Conservation (phyloP, 1,140 invertebrate species). For the Triops cancriformis region DNA sequence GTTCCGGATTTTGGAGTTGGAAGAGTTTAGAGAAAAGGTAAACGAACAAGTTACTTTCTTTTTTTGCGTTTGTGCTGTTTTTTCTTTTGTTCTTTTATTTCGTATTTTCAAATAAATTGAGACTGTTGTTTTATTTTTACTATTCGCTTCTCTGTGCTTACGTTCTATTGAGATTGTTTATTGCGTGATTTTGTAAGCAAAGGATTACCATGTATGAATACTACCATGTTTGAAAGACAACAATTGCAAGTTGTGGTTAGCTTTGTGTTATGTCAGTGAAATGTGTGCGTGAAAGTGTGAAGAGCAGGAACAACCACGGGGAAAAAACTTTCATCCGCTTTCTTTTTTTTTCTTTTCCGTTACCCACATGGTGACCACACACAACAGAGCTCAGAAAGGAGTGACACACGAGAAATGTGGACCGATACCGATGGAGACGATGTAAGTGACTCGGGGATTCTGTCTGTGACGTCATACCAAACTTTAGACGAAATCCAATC, state of each 20-base stretch:
- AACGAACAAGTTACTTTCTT: background rate
- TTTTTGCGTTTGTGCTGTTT: background rate
- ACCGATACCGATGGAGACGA: conserved; percentile 33
- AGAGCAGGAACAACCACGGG: background rate
- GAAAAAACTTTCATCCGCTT: background rate
- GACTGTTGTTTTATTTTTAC: too few relatives aligned
- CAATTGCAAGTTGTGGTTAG: background rate
- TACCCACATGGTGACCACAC: background rate
- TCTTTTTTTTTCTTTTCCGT: background rate
- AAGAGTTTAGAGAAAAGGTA: conserved; percentile 38
- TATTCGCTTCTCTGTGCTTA: too few relatives aligned
- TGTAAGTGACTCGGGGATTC: conserved; percentile 37
- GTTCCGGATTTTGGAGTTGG: conserved; percentile 50
- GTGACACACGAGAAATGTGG: conserved; percentile 27
- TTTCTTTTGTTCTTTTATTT: too few relatives aligned
- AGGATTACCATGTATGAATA: background rate
- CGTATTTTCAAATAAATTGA: too few relatives aligned
- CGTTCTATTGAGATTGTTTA: background rate
- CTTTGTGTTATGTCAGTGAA: background rate
- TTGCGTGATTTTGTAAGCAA: background rate
- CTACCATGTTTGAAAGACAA: background rate
- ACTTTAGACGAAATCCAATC: conserved; percentile 31
- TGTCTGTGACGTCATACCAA: conserved; percentile 36
- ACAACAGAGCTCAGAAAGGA: background rate
- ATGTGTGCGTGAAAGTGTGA: conserved; percentile 14